phyloP scores from a whole-genome alignment of 2,888 invertebrate genomes.

The Caenorhabditis sp. region DNA sequence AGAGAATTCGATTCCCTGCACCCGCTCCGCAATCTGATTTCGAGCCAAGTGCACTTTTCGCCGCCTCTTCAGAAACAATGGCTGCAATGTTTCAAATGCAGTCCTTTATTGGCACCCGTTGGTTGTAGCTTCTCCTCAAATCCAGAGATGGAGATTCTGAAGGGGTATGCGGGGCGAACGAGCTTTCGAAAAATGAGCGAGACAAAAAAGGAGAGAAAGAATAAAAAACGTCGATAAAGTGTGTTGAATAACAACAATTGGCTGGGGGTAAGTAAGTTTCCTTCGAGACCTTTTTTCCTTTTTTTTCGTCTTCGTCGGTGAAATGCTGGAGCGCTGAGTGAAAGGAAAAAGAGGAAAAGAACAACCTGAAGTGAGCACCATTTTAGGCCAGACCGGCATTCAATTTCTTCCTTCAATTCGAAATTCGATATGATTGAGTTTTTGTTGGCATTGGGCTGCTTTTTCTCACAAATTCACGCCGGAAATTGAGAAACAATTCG shows the following conservation, averaged over 20 bases:
- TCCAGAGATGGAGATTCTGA: conserved; percentile 8
- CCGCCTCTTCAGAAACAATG: conserved; percentile 45
- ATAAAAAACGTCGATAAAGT: conserved; percentile 44
- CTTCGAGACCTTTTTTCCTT: conserved; percentile 40
- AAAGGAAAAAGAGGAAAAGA: conserved; percentile 16
- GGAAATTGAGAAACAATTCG: conserved; percentile 39
- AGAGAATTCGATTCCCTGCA: conserved; percentile 31
- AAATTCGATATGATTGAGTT: conserved; percentile 57
- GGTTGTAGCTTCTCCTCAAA: conserved; percentile 7
- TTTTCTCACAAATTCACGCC: conserved; percentile 38
- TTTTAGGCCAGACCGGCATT: conserved; percentile 29
- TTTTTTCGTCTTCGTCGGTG: conserved; percentile 8
- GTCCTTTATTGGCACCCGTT: conserved; percentile 25
- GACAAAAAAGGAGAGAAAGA: conserved; percentile 2
- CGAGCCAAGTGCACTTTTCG: conserved; percentile 52
- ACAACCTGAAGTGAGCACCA: conserved; percentile 41
- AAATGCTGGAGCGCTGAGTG: conserved; percentile 23
- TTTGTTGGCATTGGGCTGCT: conserved; percentile 15
- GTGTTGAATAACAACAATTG: conserved; percentile 58
- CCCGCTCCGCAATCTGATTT: conserved; percentile 36
- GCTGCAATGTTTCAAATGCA: conserved; percentile 45
- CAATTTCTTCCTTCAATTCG: conserved; percentile 20
- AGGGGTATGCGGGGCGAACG: conserved; percentile 31
- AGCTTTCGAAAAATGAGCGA: conserved; percentile 22
- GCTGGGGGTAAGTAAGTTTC: conserved; percentile 57